Percentiles rank a stretch among this genome's conserved stretches.
These are phyloP conservation scores for Triplophysa tibetana DNA, from an alignment of 2,113 vertebrate species.

Conservation along the genomic window DNA sequence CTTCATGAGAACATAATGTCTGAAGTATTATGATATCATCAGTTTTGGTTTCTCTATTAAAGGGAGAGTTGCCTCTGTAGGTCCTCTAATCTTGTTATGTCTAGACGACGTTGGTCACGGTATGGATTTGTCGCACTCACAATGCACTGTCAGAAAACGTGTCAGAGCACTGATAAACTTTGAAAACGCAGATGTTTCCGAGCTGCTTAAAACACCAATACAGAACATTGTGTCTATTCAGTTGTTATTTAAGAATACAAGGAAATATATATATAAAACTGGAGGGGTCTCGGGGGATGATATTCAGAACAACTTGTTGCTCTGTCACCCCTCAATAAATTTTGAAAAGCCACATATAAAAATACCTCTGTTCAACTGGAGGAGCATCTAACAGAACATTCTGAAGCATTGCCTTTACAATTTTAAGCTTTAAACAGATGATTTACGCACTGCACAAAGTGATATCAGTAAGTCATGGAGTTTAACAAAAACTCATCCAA, in stretches of 20 bases:
- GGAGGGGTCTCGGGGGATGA: neutral
- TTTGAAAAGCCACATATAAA: neutral
- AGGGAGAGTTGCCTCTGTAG: conserved; percentile 56
- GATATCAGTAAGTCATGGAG: too few relatives aligned
- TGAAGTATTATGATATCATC: conserved; percentile 55
- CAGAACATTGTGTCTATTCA: neutral
- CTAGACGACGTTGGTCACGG: conserved; percentile 36
- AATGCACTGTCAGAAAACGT: conserved; percentile 26
- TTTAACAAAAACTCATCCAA: too few relatives aligned
- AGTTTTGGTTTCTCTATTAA: conserved; percentile 58
- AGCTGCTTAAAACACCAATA: conserved; percentile 11
- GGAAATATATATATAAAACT: neutral
- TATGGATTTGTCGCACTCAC: conserved; percentile 34
- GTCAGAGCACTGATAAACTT: conserved; percentile 3
- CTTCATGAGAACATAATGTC: conserved; percentile 55
- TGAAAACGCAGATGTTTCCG: conserved; percentile 19
- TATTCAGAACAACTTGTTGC: conserved; percentile 3
- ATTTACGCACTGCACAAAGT: neutral
- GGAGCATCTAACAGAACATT: neutral
- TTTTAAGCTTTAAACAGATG: neutral
- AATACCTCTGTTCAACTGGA: neutral
- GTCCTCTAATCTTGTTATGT: conserved; percentile 48
- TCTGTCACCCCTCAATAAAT: conserved; percentile 15
- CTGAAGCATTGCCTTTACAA: neutral
- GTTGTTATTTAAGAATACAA: conserved; percentile 18